phyloP scores from a whole-genome alignment of 1,140 invertebrate genomes.

The Megalonaias nervosa region DNA sequence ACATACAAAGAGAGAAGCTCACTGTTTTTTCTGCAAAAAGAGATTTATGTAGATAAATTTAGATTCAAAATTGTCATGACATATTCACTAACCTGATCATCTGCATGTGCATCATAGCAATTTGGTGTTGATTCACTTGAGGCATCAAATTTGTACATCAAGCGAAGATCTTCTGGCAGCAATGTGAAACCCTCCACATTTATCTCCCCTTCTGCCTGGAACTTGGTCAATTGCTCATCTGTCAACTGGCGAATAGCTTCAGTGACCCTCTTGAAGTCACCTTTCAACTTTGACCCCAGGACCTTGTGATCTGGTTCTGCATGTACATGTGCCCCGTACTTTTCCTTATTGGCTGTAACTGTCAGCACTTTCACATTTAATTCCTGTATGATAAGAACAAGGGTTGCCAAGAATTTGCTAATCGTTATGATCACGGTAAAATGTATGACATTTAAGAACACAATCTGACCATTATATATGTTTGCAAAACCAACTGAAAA shows the following conservation, averaged over 20 bases:
- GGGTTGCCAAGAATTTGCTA: too few species aligned
- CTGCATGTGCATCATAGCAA: conserved; percentile 90
- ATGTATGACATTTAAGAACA: too few species aligned
- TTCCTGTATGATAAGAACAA: conserved; percentile 75
- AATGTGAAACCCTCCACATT: conserved; percentile 76
- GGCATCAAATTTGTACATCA: conserved; percentile 85
- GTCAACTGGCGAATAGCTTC: conserved; percentile 86
- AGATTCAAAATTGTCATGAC: conserved; percentile 6
- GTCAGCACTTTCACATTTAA: conserved; percentile 93
- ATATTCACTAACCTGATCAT: conserved; percentile 79
- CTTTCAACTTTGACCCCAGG: conserved; percentile 80
- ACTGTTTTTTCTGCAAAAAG: background rate
- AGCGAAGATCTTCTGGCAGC: conserved; percentile 84
- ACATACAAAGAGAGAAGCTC: background rate
- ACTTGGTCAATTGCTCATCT: conserved; percentile 85
- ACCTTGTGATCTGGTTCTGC: conserved; percentile 94
- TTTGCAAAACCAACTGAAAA: too few species aligned
- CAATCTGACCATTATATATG: too few species aligned
- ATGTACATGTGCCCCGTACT: conserved; percentile 92
- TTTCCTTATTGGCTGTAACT: conserved; percentile 91
- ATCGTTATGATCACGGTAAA: too few species aligned
- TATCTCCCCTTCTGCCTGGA: conserved; percentile 82
- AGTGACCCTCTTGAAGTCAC: conserved; percentile 84
- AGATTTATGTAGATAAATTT: background rate
- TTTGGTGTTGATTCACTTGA: conserved; percentile 73